Evolutionary conservation across 2,113 vertebrate genomes (phyloP).

Genomic region (Ramphastos sulfuratus): DNA sequence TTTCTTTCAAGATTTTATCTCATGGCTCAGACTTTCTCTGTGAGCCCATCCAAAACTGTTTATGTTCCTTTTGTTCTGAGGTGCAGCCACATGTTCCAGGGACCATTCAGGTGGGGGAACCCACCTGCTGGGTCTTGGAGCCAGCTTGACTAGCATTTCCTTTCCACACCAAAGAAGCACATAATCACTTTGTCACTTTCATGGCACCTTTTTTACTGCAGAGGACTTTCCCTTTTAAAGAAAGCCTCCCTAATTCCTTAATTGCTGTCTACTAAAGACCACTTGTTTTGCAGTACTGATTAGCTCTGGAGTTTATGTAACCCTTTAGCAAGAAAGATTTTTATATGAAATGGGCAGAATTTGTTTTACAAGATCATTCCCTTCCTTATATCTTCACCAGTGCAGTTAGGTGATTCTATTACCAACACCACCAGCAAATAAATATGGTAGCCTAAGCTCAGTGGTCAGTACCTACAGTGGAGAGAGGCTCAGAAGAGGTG

Average conservation of each 20-base stretch:
- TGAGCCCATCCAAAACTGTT: neutral
- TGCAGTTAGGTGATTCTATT: neutral
- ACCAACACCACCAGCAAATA: neutral
- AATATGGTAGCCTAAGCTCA: neutral
- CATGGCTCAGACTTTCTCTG: neutral
- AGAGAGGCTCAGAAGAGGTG: neutral
- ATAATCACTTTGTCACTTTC: conserved; percentile 66
- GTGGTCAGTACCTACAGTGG: neutral
- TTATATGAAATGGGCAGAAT: neutral
- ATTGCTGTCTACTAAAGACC: conserved; percentile 43
- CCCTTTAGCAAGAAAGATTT: neutral
- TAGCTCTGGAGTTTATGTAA: neutral
- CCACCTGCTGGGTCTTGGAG: conserved; percentile 58
- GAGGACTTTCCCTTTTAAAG: conserved; percentile 45
- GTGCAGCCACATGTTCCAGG: conserved; percentile 24
- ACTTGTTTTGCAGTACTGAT: conserved; percentile 36
- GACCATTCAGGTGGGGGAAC: conserved; percentile 38
- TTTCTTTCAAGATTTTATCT: conserved; percentile 35
- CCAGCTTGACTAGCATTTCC: conserved; percentile 39
- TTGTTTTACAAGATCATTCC: neutral
- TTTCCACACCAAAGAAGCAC: conserved; percentile 51
- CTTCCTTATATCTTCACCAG: neutral
- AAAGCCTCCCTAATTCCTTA: neutral
- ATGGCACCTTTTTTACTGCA: conserved; percentile 51
- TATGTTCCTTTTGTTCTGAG: conserved; percentile 35